These are phyloP conservation scores for Chrysaora quinquecirrha DNA, from an alignment of 30 jellyfish, hydroid and myxozoan genomes.

Conservation along the genomic window DNA sequence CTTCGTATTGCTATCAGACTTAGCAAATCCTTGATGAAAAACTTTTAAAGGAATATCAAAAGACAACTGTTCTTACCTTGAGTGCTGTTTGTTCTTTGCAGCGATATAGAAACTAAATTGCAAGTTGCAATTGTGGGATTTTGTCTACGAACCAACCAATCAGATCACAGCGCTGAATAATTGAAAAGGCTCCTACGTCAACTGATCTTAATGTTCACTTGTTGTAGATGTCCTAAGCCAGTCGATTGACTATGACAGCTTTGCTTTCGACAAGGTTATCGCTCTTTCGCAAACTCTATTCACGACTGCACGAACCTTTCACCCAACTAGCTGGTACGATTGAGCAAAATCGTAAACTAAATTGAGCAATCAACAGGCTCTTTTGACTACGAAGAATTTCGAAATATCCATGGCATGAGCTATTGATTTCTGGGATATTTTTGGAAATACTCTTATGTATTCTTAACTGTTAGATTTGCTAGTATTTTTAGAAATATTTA, in stretches of 20 bases:
- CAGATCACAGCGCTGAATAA: conserved; percentile 44
- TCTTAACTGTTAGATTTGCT: too few species aligned
- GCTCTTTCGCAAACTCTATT: conserved; percentile 10
- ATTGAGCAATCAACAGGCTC: not conserved
- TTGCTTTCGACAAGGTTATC: conserved; percentile 8
- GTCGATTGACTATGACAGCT: conserved; percentile 18
- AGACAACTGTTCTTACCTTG: conserved; percentile 14
- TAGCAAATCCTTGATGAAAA: too few species aligned
- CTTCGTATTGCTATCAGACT: too few species aligned
- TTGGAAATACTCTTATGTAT: too few species aligned
- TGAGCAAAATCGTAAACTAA: conserved; percentile 51
- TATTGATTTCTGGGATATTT: too few species aligned
- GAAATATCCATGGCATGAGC: too few species aligned
- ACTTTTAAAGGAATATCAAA: too few species aligned
- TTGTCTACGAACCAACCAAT: conserved; percentile 23
- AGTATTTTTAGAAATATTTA: too few species aligned
- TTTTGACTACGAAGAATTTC: not conserved
- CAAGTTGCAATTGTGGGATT: conserved; percentile 12
- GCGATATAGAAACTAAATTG: not conserved
- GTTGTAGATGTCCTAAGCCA: not conserved
- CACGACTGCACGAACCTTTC: conserved; percentile 4
- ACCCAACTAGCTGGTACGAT: conserved; percentile 36
- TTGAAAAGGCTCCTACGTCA: conserved; percentile 21
- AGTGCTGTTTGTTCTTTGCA: conserved; percentile 14
- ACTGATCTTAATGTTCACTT: not conserved